phyloP scores from a whole-genome alignment of 92 coral and sea anemone species.

The Bergia sp. region DNA sequence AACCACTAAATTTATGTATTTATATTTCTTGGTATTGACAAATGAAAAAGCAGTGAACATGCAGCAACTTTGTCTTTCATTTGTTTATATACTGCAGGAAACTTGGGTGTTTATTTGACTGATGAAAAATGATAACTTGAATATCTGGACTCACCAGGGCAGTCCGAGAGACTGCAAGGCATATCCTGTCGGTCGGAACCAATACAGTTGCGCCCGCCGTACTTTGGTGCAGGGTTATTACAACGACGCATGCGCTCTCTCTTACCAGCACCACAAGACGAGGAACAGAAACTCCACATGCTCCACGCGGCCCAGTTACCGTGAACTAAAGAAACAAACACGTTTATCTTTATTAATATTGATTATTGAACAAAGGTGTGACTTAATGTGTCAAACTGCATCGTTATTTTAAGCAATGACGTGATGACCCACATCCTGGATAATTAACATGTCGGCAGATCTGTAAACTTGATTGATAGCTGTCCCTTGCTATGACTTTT shows the following conservation, averaged over 20 bases:
- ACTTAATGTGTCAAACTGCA: too few relatives aligned
- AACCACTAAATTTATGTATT: too few relatives aligned
- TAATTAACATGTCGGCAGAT: too few relatives aligned
- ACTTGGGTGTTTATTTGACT: neutral
- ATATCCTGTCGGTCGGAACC: conserved; percentile 88
- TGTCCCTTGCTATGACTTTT: too few relatives aligned
- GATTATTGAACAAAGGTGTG: too few relatives aligned
- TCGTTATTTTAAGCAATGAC: too few relatives aligned
- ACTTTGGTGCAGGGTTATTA: conserved; percentile 92
- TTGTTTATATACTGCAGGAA: neutral
- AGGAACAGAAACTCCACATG: conserved; percentile 96
- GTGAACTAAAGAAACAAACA: conserved; percentile 65
- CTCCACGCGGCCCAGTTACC: conserved; percentile 99
- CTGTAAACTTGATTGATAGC: too few relatives aligned
- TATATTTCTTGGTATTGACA: too few relatives aligned
- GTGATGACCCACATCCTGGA: too few relatives aligned
- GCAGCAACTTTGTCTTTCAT: too few relatives aligned
- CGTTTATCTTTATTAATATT: too few relatives aligned
- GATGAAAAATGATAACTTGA: neutral
- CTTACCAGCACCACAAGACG: conserved; percentile 95
- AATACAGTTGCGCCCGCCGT: conserved; percentile 85
- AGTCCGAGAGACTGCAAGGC: conserved; percentile 96
- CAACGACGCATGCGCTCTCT: conserved; percentile 97
- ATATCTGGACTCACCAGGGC: conserved; percentile 76
- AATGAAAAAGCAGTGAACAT: too few relatives aligned